These are phyloP conservation scores for Mythimna ferrago DNA, from an alignment of 2,888 invertebrate genomes.

Conservation along the genomic window DNA sequence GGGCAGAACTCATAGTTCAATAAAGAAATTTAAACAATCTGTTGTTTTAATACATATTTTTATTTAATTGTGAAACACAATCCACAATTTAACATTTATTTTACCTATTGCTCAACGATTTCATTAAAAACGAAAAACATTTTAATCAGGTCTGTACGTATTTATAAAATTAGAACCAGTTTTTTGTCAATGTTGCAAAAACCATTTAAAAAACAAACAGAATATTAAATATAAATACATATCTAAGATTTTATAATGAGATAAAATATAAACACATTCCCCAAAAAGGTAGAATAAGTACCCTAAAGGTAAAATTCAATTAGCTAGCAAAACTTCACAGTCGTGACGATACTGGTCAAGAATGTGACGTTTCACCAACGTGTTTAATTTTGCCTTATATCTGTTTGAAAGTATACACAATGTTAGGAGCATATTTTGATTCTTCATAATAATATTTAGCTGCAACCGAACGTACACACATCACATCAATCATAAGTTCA, in stretches of 20 bases:
- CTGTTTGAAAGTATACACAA: neutral
- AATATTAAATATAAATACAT: constrained; percentile 2
- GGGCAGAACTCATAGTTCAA: constrained; percentile 66
- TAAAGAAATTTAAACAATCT: constrained; percentile 70
- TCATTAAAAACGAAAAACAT: constrained; percentile 12
- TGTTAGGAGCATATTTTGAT: constrained; percentile 1
- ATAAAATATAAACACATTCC: neutral
- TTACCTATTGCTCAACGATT: constrained; percentile 69
- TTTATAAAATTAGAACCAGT: constrained; percentile 17
- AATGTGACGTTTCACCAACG: neutral
- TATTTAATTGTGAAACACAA: constrained; percentile 83
- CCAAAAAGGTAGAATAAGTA: constrained; percentile 6
- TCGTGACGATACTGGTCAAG: neutral
- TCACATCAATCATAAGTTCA: constrained; percentile 26
- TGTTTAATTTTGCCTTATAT: neutral
- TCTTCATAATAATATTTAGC: constrained; percentile 36
- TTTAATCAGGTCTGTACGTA: constrained; percentile 20
- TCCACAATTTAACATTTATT: constrained; percentile 80
- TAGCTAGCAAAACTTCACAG: neutral
- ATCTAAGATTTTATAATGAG: neutral
- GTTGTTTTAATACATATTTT: constrained; percentile 79
- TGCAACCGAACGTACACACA: constrained; percentile 8
- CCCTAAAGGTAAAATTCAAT: neutral
- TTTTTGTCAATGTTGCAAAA: constrained; percentile 14
- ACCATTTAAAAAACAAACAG: neutral